Conservation (phyloP, 2,113 vertebrate species). For the Apistogramma diplotaenia region DNA sequence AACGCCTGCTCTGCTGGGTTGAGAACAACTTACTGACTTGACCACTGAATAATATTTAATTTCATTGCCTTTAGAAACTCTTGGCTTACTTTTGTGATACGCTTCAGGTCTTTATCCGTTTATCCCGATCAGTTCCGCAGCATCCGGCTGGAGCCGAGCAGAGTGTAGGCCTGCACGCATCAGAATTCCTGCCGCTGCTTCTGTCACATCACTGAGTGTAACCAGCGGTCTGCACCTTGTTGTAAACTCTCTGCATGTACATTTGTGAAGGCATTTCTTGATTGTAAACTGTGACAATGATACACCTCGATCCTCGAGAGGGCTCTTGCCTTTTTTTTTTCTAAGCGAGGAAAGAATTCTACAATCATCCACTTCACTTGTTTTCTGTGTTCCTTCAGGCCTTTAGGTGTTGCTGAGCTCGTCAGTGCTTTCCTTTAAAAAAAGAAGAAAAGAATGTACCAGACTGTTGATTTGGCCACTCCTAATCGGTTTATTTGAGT, state of each 20-base stretch:
- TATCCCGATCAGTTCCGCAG: not conserved
- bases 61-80: not conserved
- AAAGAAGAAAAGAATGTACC: too few relatives aligned
- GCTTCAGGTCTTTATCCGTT: not conserved
- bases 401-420: too few relatives aligned
- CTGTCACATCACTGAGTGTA: not conserved
- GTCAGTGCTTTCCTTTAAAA: too few relatives aligned
- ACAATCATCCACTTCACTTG: too few relatives aligned
- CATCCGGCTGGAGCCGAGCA: not conserved
- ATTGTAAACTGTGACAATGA: too few relatives aligned
- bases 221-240: not conserved
- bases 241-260: too few relatives aligned
- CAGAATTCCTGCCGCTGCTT: not conserved
- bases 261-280: too few relatives aligned
- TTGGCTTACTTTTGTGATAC: not conserved
- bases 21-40: not conserved
- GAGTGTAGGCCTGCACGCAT: not conserved
- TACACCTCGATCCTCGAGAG: too few relatives aligned
- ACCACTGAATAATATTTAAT: not conserved
- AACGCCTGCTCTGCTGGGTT: not conserved
- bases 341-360: too few relatives aligned
- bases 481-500: not conserved
- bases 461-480: not conserved
- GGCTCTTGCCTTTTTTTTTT: too few relatives aligned
- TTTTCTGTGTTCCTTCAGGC: too few relatives aligned